Evolutionary conservation across 2,888 invertebrate species (phyloP), one percentile per base, ranked within the genome.

Genomic region (Drosophila melanosoma): DNA sequence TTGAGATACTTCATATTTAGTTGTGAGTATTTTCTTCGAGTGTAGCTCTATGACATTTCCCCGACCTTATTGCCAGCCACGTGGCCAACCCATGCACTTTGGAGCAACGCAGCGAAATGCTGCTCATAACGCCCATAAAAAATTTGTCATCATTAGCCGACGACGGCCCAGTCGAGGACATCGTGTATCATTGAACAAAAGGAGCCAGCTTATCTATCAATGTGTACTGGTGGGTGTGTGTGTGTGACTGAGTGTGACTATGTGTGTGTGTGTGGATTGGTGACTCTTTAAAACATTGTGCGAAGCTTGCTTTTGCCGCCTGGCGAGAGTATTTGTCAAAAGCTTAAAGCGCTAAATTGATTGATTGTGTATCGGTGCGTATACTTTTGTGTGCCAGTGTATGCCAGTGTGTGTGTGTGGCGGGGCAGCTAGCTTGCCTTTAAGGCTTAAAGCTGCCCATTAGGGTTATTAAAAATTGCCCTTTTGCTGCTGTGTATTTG

Each of bases 51-150:
- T 54, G 36, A 26, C 20, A 54, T n/a, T 17, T 29, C 54, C 17
- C 15, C 12, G 3, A 11, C 36, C 12, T 40, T 56, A 15, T 32
- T n/a, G 40, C 38, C 32, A 38, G 32, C 71, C 71, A 68, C 58
- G 54, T 51, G 79, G 42, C 62, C 77, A 38, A 67, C 76, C 84
- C 85, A 81, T 85, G 87, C 85, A 83, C 83, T 85, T 85, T 81
- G 79, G 61, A 72, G 73, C 76, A 80, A 53, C 76, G 76, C 68
- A 75, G 69, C 80, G 80, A 71, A 80, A 73, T 76, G 74, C 67
- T 74, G 69, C 87, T 87, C 87, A 87, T 87, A 89, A 87, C 84
- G 87, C 84, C 87, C 89, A 88, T 84, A 89, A 87, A 87, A 87
- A 87, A 87, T 87, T 87, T 87, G 87, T 87, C 87, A 87, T 87